Percentiles rank a stretch among this genome's conserved stretches.
Conservation (phyloP, 1,140 invertebrate genomes). For the Alviniconcha marisindica region DNA sequence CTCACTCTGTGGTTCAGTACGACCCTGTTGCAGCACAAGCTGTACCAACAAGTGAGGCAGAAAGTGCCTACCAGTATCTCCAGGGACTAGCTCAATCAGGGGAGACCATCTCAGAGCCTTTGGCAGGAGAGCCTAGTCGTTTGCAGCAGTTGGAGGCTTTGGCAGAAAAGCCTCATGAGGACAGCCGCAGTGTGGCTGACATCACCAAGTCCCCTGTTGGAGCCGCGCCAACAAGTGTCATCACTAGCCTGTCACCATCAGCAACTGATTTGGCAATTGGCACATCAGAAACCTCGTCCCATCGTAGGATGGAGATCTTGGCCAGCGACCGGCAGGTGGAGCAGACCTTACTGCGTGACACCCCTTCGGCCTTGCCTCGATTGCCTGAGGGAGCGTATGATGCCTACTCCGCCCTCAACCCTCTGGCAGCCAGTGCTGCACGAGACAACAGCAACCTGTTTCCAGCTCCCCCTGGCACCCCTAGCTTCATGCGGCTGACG, state of each 20-base stretch:
- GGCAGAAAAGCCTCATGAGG: slow-evolving; percentile 52
- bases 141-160: slow-evolving; percentile 49
- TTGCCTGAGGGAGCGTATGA: slow-evolving; percentile 44
- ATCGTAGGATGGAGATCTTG: slow-evolving; percentile 66
- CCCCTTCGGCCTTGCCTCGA: slow-evolving; percentile 39
- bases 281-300: slow-evolving; percentile 56
- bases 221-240: slow-evolving; percentile 45
- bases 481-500: slow-evolving; percentile 62
- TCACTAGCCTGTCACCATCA: slow-evolving; percentile 47
- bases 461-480: slow-evolving; percentile 50
- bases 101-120: slow-evolving; percentile 46
- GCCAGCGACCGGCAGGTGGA: slow-evolving; percentile 59
- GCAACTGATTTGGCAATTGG: slow-evolving; percentile 44
- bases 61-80: slow-evolving; percentile 68
- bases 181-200: slow-evolving; percentile 45
- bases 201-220: slow-evolving; percentile 47
- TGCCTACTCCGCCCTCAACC: slow-evolving; percentile 46
- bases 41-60: slow-evolving; percentile 44
- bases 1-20: slow-evolving; percentile 41
- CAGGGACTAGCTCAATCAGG: slow-evolving; percentile 49
- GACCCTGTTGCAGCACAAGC: slow-evolving; percentile 38
- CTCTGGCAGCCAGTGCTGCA: slow-evolving; percentile 38
- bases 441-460: slow-evolving; percentile 52
- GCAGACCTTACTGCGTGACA: slow-evolving; percentile 51
- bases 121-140: slow-evolving; percentile 43